Evolutionary conservation across 2,113 vertebrate species (phyloP).

Genomic region (Peromyscus californicus): DNA sequence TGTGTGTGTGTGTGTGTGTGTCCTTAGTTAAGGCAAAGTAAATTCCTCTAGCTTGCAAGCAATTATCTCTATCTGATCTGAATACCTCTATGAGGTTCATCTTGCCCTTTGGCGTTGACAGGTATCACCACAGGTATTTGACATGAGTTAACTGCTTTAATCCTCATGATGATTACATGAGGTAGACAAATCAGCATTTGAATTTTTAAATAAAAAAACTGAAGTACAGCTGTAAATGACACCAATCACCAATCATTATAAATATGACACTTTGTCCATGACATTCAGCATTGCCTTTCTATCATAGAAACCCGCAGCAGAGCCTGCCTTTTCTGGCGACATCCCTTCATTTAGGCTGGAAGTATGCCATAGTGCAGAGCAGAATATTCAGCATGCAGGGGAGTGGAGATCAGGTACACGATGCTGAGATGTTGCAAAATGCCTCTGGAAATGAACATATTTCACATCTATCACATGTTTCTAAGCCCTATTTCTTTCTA

Average conservation of each 20-base stretch:
- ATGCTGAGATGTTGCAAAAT: neutral
- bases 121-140: neutral
- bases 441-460: neutral
- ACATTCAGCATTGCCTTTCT: neutral
- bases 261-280: neutral
- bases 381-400: neutral
- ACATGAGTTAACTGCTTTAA: neutral
- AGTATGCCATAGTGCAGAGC: neutral
- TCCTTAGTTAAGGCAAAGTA: neutral
- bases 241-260: neutral
- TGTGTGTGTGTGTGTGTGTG: neutral
- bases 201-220: neutral
- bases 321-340: neutral
- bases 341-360: neutral
- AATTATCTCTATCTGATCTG: neutral
- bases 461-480: neutral
- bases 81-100: neutral
- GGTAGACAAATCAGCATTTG: neutral
- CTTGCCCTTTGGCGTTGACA: neutral
- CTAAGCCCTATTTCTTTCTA: conserved; percentile 21
- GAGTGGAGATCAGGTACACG: neutral
- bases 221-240: neutral
- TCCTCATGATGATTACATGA: neutral
- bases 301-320: neutral
- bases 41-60: neutral